Evolutionary conservation across 2,888 invertebrate genomes (phyloP), one percentile per base, ranked within the genome.

Genomic region (Ennomos quercinarius): DNA sequence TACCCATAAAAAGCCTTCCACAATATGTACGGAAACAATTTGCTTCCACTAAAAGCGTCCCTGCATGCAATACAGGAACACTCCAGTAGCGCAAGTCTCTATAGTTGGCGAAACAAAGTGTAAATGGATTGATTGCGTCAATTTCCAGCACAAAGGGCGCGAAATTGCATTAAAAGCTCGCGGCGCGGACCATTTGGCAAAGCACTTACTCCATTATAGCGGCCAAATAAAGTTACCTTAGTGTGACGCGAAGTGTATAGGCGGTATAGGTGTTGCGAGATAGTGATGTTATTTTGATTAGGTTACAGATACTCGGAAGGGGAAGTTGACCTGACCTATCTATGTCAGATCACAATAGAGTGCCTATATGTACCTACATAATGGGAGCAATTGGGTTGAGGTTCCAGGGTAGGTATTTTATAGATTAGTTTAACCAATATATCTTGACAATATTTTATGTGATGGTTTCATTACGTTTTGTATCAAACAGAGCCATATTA

Each of bases 51-150:
- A 86, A 89, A 89, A 89, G 87, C 85, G 67, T 74, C 74, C 75
- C 74, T 74, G 62, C 64, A 71, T 78, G 79, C 74, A 73, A 77
- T 75, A 73, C 67, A 64, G 70, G 67, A 62, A 56, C 63, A 64
- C 69, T 67, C 56, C 57, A 50, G 70, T 66, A 70, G 70, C 54
- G 57, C 68, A 65, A 75, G 75, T 74, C 73, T 68, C 78, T 76
- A 81, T 88, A 69, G 89, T 88, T 90, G 86, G 86, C 87, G 93
- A 92, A 93, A 93, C 93, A 93, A 89, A 93, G 93, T 91, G 91
- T 91, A 93, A 93, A 93, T 93, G 93, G 91, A 93, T 90, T 92
- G 93, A 93, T 93, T 92, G 93, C 87, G 84, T 85, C 93, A 93
- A 93, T 93, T 93, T 84, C 78, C 73, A 69, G 73, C 87, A 92